Percentiles rank a stretch among this genome's conserved stretches.
phyloP scores from a whole-genome alignment of 2,888 invertebrate species.

The Coremacera marginata region DNA sequence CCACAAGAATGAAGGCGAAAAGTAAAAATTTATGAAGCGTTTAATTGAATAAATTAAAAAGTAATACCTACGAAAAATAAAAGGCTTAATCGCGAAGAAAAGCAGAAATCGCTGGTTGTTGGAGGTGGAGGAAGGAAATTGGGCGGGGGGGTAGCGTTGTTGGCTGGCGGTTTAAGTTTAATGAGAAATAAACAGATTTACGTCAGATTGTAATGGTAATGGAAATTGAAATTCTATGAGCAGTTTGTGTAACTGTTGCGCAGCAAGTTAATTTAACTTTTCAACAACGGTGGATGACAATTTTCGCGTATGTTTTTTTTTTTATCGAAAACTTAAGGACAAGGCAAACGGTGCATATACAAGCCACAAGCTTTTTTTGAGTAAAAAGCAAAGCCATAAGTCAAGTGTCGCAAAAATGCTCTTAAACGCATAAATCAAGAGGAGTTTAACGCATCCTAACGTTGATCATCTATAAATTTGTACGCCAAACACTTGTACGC shows the following conservation, averaged over 20 bases:
- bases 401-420: constrained; percentile 35
- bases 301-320: background rate
- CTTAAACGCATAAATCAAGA: constrained; percentile 32
- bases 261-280: background rate
- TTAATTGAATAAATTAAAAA: constrained; percentile 68
- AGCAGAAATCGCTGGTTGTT: background rate
- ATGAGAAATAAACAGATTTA: constrained; percentile 43
- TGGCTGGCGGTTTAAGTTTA: constrained; percentile 31
- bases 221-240: constrained; percentile 16
- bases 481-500: constrained; percentile 20
- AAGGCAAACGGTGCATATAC: background rate
- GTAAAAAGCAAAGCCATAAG: constrained; percentile 13
- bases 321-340: background rate
- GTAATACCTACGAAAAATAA: constrained; percentile 51
- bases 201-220: constrained; percentile 8
- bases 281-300: background rate
- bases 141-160: background rate
- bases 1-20: constrained; percentile 60
- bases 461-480: constrained; percentile 34
- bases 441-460: constrained; percentile 31
- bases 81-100: constrained; percentile 4
- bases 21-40: constrained; percentile 68
- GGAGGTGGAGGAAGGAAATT: background rate
- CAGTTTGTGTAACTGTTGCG: constrained; percentile 17
- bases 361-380: background rate